phyloP scores from a whole-genome alignment of 2,113 vertebrate genomes.

The Cebus imitator region DNA sequence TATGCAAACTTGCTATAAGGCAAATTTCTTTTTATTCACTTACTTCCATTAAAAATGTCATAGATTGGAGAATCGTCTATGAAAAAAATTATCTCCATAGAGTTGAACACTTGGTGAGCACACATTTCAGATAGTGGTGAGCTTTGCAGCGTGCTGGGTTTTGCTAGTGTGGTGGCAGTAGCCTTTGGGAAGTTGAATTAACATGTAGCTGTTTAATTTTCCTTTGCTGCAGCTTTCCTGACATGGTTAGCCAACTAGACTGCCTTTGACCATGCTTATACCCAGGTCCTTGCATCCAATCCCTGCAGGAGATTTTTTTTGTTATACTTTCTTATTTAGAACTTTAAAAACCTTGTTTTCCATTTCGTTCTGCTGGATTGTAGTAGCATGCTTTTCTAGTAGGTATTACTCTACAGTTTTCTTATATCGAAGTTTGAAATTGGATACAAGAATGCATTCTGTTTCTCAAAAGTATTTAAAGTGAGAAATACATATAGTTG shows the following conservation, averaged over 20 bases:
- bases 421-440: neutral
- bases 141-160: neutral
- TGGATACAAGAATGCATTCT: slow-evolving; percentile 11
- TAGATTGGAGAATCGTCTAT: neutral
- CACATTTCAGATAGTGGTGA: neutral
- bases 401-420: neutral
- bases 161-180: neutral
- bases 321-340: neutral
- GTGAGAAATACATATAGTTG: neutral
- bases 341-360: neutral
- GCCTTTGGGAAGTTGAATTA: neutral
- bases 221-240: neutral
- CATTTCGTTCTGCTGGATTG: neutral
- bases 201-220: neutral
- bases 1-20: neutral
- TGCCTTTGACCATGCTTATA: neutral
- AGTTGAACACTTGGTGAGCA: neutral
- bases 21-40: neutral
- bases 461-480: neutral
- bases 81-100: neutral
- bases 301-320: neutral
- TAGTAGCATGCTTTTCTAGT: neutral
- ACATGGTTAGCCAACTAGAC: neutral
- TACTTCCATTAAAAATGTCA: neutral
- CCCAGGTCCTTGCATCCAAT: neutral